Conservation (phyloP, 2,113 vertebrate genomes). For the Paralichthys olivaceus region DNA sequence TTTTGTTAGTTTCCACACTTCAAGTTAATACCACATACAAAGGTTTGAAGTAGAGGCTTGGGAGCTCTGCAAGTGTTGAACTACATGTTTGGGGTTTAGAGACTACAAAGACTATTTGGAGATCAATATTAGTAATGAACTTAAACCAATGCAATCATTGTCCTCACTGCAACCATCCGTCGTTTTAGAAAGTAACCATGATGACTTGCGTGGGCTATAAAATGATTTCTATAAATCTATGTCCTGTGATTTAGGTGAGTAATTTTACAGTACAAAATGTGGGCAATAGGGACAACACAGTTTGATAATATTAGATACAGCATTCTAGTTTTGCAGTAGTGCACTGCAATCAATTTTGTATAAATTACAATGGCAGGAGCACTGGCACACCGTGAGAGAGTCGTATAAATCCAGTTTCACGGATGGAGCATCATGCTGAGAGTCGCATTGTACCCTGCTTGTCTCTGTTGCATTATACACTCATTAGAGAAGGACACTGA, state of each 20-base stretch:
- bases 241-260: not conserved
- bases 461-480: constrained; percentile 49
- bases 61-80: too few species aligned
- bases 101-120: too few species aligned
- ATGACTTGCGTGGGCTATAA: too few species aligned
- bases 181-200: too few species aligned
- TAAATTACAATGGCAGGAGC: constrained; percentile 2
- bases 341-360: constrained; percentile 6
- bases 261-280: not conserved
- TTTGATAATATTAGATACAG: not conserved
- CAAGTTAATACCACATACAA: too few species aligned
- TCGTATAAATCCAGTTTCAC: constrained; percentile 18
- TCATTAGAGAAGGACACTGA: constrained; percentile 31
- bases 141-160: too few species aligned
- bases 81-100: too few species aligned
- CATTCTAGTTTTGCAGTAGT: not conserved
- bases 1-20: too few species aligned
- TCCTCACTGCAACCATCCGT: too few species aligned
- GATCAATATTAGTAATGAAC: too few species aligned
- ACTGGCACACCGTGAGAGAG: constrained; percentile 26
- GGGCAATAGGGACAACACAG: not conserved
- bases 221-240: too few species aligned
- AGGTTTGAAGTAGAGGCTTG: too few species aligned
- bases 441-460: constrained; percentile 31
- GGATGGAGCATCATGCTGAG: constrained; percentile 20